Conservation (phyloP, 1,140 invertebrate species). For the Propsilocerus akamusi region DNA sequence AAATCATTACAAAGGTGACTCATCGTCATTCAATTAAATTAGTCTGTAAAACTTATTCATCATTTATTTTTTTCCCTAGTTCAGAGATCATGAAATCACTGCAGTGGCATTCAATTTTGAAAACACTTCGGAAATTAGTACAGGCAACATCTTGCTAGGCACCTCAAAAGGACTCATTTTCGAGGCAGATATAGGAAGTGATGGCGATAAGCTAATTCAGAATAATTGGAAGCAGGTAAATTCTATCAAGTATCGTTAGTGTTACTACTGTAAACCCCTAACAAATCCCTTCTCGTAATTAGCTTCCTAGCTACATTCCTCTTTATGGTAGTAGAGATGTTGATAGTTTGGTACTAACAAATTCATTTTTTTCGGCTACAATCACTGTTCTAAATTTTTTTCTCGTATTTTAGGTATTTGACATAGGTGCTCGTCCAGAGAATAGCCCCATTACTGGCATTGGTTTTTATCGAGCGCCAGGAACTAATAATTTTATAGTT, state of each 20-base stretch:
- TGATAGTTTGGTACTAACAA: constrained; percentile 45
- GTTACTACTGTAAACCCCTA: neutral
- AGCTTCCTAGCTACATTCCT: constrained; percentile 56
- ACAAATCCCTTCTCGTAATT: constrained; percentile 11
- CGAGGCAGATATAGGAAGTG: constrained; percentile 67
- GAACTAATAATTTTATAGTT: constrained; percentile 53
- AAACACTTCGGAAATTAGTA: constrained; percentile 46
- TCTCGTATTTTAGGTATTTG: constrained; percentile 49
- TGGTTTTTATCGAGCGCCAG: constrained; percentile 56
- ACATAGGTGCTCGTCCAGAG: constrained; percentile 50
- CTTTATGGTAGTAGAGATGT: constrained; percentile 48
- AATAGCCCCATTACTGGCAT: constrained; percentile 69
- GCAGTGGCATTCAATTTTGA: constrained; percentile 77
- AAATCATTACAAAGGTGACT: constrained; percentile 26
- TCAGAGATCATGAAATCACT: constrained; percentile 71
- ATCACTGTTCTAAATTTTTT: constrained; percentile 5
- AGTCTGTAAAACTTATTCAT: constrained; percentile 24
- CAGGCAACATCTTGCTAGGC: constrained; percentile 69
- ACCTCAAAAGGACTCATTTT: constrained; percentile 82
- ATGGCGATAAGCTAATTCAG: constrained; percentile 64
- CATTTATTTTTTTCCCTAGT: constrained; percentile 33
- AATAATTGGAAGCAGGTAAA: constrained; percentile 76
- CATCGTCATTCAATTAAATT: neutral
- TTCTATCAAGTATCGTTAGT: neutral
- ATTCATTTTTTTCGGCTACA: constrained; percentile 4